Percentiles rank a stretch among this genome's conserved stretches.
phyloP scores from a whole-genome alignment of 2,113 vertebrate species.

The Brachyhypopomus gauderio region DNA sequence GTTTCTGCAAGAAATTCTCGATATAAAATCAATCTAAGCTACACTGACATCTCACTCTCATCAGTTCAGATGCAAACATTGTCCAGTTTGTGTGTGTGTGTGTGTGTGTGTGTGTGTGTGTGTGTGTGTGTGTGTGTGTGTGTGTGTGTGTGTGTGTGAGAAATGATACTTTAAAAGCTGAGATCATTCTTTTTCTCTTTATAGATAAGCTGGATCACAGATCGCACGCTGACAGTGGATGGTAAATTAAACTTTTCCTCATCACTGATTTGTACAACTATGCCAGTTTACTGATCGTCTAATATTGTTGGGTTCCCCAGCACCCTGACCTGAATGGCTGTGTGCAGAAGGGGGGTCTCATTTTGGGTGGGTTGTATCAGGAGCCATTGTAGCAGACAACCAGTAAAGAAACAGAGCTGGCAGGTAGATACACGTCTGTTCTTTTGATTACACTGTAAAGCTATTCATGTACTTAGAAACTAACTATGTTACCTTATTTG shows the following conservation, averaged over 20 bases:
- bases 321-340: constrained; percentile 74
- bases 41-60: not conserved
- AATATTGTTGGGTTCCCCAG: constrained; percentile 44
- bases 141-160: not conserved
- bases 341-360: constrained; percentile 70
- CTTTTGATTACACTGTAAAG: not conserved
- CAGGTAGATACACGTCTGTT: constrained; percentile 59
- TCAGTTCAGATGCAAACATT: not conserved
- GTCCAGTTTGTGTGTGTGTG: no score
- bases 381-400: constrained; percentile 61
- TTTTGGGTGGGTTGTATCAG: constrained; percentile 71
- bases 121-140: no score
- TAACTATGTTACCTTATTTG: not conserved
- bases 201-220: not conserved
- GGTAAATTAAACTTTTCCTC: not conserved
- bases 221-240: not conserved
- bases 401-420: constrained; percentile 57
- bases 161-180: not conserved
- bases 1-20: no score
- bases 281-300: constrained; percentile 58
- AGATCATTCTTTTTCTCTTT: not conserved
- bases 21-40: no score
- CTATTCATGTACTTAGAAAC: not conserved
- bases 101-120: no score
- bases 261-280: constrained; percentile 25